Evolutionary conservation across 2,888 invertebrate genomes (phyloP).

Genomic region (Rapana venosa): DNA sequence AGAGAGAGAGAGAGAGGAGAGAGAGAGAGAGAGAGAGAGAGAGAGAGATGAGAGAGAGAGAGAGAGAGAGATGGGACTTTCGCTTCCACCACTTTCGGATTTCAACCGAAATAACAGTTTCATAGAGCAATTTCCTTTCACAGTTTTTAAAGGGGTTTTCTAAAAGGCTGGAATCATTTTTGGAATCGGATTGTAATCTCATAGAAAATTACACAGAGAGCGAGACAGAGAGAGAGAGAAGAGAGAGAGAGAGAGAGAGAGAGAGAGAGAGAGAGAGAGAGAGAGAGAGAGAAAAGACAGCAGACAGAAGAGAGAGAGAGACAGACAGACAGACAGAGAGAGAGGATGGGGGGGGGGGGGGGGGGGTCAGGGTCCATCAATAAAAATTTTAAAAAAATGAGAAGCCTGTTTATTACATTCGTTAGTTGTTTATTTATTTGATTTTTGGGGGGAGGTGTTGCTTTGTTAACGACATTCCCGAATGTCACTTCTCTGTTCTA

Average conservation of each 20-base stretch:
- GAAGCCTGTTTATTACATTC: no score
- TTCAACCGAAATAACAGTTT: neutral
- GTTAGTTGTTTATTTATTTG: no score
- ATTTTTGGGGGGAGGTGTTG: no score
- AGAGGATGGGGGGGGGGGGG: neutral
- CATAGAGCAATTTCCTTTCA: no score
- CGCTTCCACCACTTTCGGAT: neutral
- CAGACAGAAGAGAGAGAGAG: neutral
- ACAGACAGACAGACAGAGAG: neutral
- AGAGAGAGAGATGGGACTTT: constrained; percentile 21
- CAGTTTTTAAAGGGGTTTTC: no score
- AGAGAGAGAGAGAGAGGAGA: neutral
- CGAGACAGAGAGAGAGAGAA: neutral
- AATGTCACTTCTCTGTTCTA: no score
- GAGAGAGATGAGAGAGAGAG: no score
- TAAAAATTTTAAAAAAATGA: no score
- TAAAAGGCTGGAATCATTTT: no score
- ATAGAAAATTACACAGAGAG: neutral
- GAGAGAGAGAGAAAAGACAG: neutral
- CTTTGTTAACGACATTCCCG: no score
- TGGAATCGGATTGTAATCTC: neutral
- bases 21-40: neutral
- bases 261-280: neutral
- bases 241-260: neutral
- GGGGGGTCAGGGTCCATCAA: neutral